Evolutionary conservation across 2,113 vertebrate genomes (phyloP).

Genomic region (Prietella phreatophila): DNA sequence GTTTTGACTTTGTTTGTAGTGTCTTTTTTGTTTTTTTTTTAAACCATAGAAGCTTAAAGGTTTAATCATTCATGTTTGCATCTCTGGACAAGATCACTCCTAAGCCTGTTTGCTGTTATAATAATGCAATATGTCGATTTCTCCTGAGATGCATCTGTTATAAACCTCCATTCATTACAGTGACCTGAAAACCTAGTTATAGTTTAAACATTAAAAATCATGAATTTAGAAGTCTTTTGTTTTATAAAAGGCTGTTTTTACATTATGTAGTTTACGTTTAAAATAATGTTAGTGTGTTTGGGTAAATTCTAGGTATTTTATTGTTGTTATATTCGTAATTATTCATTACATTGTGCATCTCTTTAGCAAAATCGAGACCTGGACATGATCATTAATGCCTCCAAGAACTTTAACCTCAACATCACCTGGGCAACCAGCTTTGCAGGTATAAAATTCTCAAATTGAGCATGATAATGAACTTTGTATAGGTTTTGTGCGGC

Average conservation of each 20-base stretch:
- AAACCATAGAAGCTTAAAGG: background rate
- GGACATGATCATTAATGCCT: slow-evolving; percentile 98
- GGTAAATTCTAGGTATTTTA: background rate
- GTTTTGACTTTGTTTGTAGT: too few species aligned
- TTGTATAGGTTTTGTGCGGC: background rate
- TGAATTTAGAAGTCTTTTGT: background rate
- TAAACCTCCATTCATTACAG: background rate
- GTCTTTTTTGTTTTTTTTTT: too few species aligned
- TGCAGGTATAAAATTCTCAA: slow-evolving; percentile 76
- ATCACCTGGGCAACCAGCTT: slow-evolving; percentile 97
- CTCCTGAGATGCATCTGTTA: background rate
- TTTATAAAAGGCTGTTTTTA: background rate
- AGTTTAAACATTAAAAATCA: background rate
- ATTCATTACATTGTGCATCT: background rate
- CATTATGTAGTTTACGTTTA: background rate
- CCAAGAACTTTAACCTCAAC: slow-evolving; percentile 99
- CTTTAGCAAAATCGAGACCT: slow-evolving; percentile 92
- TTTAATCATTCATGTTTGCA: background rate
- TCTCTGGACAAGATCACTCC: background rate
- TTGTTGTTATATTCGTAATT: background rate
- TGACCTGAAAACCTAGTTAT: background rate
- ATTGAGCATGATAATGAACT: background rate
- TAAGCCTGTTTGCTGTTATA: background rate
- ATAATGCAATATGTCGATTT: background rate
- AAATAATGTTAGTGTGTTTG: background rate